phyloP scores from a whole-genome alignment of 1,140 invertebrate genomes.

The Drosophila azteca region DNA sequence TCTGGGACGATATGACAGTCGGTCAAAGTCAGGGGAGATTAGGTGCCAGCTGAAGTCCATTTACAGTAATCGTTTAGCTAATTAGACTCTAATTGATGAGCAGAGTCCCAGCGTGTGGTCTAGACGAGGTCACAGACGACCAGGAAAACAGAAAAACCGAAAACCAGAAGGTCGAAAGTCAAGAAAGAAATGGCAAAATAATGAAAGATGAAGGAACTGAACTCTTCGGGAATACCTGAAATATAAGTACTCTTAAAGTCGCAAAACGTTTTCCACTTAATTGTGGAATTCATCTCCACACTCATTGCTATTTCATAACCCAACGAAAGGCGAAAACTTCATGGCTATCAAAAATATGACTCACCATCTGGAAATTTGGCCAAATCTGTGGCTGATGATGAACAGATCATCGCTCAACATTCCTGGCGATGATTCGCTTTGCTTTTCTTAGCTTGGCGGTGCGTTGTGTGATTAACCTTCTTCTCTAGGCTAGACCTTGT shows the following conservation, averaged over 20 bases:
- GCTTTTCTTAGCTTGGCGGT: constrained; percentile 15
- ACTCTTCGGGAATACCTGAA: not conserved
- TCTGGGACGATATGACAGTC: constrained; percentile 40
- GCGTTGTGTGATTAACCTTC: constrained; percentile 22
- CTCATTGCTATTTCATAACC: constrained; percentile 41
- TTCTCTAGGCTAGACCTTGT: constrained; percentile 21
- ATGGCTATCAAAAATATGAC: constrained; percentile 9
- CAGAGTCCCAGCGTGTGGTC: constrained; percentile 54
- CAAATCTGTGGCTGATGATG: constrained; percentile 25
- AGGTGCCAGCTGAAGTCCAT: constrained; percentile 34
- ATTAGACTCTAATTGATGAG: constrained; percentile 68
- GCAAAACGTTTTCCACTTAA: too few species aligned
- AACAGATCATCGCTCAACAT: constrained; percentile 30
- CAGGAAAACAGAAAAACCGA: constrained; percentile 12
- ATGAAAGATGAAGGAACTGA: not conserved
- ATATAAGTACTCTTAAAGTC: too few species aligned
- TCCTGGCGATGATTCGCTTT: constrained; percentile 42
- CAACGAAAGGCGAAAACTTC: constrained; percentile 26
- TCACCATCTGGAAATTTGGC: constrained; percentile 32
- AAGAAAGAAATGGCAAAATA: constrained; percentile 33
- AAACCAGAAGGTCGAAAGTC: constrained; percentile 20
- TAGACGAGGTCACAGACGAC: constrained; percentile 50
- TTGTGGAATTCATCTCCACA: too few species aligned
- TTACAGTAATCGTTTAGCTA: constrained; percentile 51
- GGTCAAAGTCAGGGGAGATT: constrained; percentile 35